Evolutionary conservation across 1,140 invertebrate species (phyloP).

Genomic region (Ptiloglossa arizonensis): DNA sequence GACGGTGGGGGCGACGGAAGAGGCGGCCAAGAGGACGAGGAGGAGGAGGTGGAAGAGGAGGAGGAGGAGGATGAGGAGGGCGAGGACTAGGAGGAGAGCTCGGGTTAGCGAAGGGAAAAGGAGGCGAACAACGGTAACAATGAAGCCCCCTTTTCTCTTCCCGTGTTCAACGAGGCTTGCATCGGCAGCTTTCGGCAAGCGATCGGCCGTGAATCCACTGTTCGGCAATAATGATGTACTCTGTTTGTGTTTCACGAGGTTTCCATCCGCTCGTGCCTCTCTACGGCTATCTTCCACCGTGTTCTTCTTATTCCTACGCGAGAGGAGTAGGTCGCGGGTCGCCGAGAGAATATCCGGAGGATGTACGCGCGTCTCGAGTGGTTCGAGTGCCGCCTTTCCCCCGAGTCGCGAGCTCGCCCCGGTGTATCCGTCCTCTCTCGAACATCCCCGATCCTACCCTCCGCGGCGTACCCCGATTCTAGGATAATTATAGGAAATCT

Average conservation of each 20-base stretch:
- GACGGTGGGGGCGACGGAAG: no score
- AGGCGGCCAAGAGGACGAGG: no score
- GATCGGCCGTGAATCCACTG: slow-evolving; percentile 69
- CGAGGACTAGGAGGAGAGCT: slow-evolving; percentile 28
- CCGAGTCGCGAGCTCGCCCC: neutral
- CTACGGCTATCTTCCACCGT: neutral
- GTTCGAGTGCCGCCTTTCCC: slow-evolving; percentile 18
- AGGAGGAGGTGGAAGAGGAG: slow-evolving; percentile 5
- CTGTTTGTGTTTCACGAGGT: slow-evolving; percentile 52
- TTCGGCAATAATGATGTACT: slow-evolving; percentile 70
- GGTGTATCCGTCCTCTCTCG: no score
- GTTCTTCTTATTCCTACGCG: neutral
- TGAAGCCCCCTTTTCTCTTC: slow-evolving; percentile 64
- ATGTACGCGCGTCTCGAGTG: slow-evolving; percentile 32
- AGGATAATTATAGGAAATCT: slow-evolving; percentile 47
- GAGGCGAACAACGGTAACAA: slow-evolving; percentile 62
- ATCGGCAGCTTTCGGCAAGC: slow-evolving; percentile 64
- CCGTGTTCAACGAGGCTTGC: slow-evolving; percentile 65
- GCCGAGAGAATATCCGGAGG: slow-evolving; percentile 33
- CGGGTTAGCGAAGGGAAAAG: slow-evolving; percentile 14
- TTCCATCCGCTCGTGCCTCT: no score
- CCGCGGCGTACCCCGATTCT: neutral
- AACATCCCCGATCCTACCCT: no score
- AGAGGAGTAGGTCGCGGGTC: slow-evolving; percentile 21
- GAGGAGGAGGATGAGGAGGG: slow-evolving; percentile 1